Conservation (phyloP, 2,888 invertebrate genomes). For the Piscicola geometra region DNA sequence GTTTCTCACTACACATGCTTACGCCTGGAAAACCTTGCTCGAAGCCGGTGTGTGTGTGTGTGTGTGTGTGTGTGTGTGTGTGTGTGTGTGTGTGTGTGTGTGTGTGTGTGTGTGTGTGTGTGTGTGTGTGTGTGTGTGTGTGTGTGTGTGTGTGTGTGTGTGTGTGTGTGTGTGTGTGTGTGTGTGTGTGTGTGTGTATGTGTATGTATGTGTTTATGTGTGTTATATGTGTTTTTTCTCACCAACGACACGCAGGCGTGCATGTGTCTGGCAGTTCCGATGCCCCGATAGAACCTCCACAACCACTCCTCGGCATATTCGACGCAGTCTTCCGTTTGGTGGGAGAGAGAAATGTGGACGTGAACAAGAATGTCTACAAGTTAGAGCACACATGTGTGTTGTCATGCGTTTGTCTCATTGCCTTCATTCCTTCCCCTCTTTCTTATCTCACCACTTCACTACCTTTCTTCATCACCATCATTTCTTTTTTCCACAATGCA, state of each 20-base stretch:
- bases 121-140: slow-evolving; percentile 41
- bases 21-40: slow-evolving; percentile 43
- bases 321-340: slow-evolving; percentile 41
- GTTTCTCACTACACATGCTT: slow-evolving; percentile 36
- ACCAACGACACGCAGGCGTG: slow-evolving; percentile 39
- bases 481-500: too few species aligned
- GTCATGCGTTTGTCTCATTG: too few species aligned
- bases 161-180: slow-evolving; percentile 39
- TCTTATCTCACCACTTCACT: too few species aligned
- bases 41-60: slow-evolving; percentile 39
- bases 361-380: slow-evolving; percentile 6
- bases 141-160: slow-evolving; percentile 39
- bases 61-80: slow-evolving; percentile 39
- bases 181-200: slow-evolving; percentile 40
- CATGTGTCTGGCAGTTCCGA: slow-evolving; percentile 43
- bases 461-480: too few species aligned
- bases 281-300: slow-evolving; percentile 42
- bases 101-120: slow-evolving; percentile 41
- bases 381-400: not conserved
- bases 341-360: slow-evolving; percentile 9
- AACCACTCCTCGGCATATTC: slow-evolving; percentile 42
- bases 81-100: slow-evolving; percentile 40
- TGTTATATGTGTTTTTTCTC: too few species aligned
- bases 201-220: too few species aligned
- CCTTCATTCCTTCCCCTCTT: too few species aligned